A percentile compares a stretch with the other conserved stretches of the same genome.
Evolutionary conservation across 2,797 vertebrate species (phyloP).

Genomic region (Microctenopoma steveboyesi): DNA sequence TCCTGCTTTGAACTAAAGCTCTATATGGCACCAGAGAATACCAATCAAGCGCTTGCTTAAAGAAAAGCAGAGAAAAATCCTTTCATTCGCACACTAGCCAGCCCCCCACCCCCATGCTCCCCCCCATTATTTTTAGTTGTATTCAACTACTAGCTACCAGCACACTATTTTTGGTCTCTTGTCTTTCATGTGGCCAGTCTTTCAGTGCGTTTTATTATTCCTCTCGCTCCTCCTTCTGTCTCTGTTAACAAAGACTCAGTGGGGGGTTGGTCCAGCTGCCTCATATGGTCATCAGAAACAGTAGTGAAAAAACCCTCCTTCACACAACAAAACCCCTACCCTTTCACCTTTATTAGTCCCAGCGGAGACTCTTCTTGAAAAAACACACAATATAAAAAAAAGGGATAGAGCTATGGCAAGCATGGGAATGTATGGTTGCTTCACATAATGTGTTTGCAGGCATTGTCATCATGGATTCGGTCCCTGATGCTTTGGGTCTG

Average conservation of each 20-base stretch:
- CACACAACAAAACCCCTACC: constrained; percentile 6
- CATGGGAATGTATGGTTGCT: constrained; percentile 45
- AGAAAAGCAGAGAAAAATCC: constrained; percentile 47
- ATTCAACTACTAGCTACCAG: constrained; percentile 48
- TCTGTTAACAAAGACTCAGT: constrained; percentile 58
- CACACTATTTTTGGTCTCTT: constrained; percentile 44
- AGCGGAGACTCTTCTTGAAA: constrained; percentile 24
- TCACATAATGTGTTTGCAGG: constrained; percentile 9
- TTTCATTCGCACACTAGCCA: constrained; percentile 43
- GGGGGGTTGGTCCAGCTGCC: constrained; percentile 61
- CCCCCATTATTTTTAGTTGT: constrained; percentile 35
- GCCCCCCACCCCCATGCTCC: constrained; percentile 6
- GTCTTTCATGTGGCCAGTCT: constrained; percentile 32
- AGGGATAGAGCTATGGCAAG: constrained; percentile 12
- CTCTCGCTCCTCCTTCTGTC: constrained; percentile 44
- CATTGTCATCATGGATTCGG: constrained; percentile 10
- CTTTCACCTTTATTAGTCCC: constrained; percentile 36
- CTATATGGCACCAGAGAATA: constrained; percentile 54
- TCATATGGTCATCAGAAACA: constrained; percentile 57
- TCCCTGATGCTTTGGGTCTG: constrained; percentile 34
- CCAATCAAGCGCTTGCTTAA: constrained; percentile 50
- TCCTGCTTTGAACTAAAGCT: constrained; percentile 55
- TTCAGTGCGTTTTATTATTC: constrained; percentile 62
- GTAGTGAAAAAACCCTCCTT: constrained; percentile 41
- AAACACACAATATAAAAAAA: constrained; percentile 30